Evolutionary conservation across 2,797 vertebrate species (phyloP).

Genomic region (Chrosomus eos): DNA sequence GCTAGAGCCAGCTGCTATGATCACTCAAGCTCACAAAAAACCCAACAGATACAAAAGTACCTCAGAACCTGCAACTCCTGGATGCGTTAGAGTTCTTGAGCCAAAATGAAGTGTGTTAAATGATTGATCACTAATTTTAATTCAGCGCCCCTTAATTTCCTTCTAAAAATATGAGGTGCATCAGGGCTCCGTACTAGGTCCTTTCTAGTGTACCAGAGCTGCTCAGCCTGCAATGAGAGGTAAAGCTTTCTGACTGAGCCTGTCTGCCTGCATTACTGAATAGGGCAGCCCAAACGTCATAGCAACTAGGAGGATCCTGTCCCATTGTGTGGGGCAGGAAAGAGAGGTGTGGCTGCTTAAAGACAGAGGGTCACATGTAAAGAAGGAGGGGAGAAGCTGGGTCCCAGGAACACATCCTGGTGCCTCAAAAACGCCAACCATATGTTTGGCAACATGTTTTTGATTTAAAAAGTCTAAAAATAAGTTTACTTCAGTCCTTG

Average conservation of each 20-base stretch:
- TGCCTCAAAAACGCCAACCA: conserved; percentile 53
- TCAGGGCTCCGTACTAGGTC: conserved; percentile 29
- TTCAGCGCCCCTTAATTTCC: not conserved
- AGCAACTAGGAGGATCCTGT: conserved; percentile 77
- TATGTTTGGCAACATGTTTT: conserved; percentile 34
- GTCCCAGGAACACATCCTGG: conserved; percentile 62
- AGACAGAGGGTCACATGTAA: conserved; percentile 64
- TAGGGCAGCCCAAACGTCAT: conserved; percentile 73
- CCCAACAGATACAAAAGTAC: conserved; percentile 34
- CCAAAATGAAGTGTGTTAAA: not conserved
- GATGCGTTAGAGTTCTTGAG: not conserved
- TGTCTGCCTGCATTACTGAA: conserved; percentile 71
- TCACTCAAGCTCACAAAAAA: conserved; percentile 36
- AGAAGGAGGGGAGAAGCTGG: conserved; percentile 67
- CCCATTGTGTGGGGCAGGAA: conserved; percentile 76
- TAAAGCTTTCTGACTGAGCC: conserved; percentile 53
- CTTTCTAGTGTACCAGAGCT: not conserved
- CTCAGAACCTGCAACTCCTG: conserved; percentile 22
- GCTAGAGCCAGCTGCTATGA: conserved; percentile 67
- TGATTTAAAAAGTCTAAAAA: conserved; percentile 30
- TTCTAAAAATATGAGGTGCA: not conserved
- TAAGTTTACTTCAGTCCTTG: not conserved
- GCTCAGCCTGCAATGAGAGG: conserved; percentile 56
- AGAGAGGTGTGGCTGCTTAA: conserved; percentile 52
- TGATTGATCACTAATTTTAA: not conserved